A percentile compares a stretch with the other conserved stretches of the same genome.
phyloP scores from a whole-genome alignment of 2,888 invertebrate species.

The Aphidoletes aphidimyza region DNA sequence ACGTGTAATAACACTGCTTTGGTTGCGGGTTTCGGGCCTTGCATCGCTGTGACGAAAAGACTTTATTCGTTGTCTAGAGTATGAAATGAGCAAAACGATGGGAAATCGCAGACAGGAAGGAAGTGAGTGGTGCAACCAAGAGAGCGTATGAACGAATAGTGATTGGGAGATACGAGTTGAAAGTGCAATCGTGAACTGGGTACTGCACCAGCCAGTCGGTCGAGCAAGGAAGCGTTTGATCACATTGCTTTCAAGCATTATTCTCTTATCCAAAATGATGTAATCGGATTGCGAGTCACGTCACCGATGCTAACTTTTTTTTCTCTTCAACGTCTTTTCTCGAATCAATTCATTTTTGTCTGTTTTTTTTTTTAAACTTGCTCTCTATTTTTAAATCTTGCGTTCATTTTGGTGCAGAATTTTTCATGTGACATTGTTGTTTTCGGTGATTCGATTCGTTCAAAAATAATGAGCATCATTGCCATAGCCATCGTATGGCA shows the following conservation, averaged over 20 bases:
- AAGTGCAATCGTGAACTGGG: not conserved
- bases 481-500: not conserved
- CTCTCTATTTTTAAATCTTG: no score
- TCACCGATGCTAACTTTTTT: constrained; percentile 25
- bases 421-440: not conserved
- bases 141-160: not conserved
- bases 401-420: constrained; percentile 15
- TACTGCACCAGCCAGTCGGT: not conserved
- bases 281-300: constrained; percentile 49
- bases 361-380: no score
- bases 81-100: no score
- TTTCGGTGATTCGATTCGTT: not conserved
- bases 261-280: constrained; percentile 21
- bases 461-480: not conserved
- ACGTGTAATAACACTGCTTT: constrained; percentile 18
- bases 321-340: not conserved
- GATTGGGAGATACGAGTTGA: not conserved
- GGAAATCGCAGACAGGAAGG: no score
- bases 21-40: not conserved
- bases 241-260: not conserved
- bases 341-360: not conserved
- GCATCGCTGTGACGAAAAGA: no score
- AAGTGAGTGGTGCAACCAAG: no score
- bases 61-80: no score
- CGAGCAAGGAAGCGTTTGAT: not conserved